phyloP scores from a whole-genome alignment of 1,140 invertebrate species.

The Caenorhabditis briggsae region DNA sequence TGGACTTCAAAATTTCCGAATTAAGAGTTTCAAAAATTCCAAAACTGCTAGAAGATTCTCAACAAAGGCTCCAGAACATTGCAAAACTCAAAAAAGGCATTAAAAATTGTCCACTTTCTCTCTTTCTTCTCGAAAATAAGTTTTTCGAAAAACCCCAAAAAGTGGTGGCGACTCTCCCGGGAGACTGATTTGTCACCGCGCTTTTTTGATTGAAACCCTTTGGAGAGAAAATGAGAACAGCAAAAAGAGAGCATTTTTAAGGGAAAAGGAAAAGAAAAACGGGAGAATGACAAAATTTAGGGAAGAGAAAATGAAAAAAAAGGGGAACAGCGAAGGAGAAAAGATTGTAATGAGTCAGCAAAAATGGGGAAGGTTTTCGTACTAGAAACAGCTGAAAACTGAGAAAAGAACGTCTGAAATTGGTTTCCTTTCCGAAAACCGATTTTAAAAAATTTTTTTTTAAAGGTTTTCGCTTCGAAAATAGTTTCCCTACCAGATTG shows the following conservation, averaged over 20 bases:
- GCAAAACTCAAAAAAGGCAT: not conserved
- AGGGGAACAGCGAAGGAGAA: not conserved
- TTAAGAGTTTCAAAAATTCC: no score
- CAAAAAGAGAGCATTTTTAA: not conserved
- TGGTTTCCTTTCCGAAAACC: no score
- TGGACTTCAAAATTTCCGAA: no score
- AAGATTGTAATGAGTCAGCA: not conserved
- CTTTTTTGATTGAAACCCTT: not conserved
- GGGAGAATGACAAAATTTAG: not conserved
- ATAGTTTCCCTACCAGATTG: no score
- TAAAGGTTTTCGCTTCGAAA: no score
- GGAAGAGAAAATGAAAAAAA: not conserved
- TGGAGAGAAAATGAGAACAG: not conserved
- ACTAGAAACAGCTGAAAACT: no score
- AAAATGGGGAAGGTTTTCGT: not conserved
- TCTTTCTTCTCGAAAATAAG: not conserved
- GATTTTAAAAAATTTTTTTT: no score
- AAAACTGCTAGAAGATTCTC: no score
- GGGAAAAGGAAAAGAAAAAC: not conserved
- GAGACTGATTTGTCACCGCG: conserved; percentile 26
- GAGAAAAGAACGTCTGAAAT: not conserved
- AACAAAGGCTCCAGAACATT: no score
- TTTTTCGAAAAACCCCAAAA: not conserved
- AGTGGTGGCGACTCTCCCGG: conserved; percentile 14
- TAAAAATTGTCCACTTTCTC: conserved; percentile 1